Conservation (phyloP, 1,140 invertebrate genomes). For the Zaprionus ghesquierei region DNA sequence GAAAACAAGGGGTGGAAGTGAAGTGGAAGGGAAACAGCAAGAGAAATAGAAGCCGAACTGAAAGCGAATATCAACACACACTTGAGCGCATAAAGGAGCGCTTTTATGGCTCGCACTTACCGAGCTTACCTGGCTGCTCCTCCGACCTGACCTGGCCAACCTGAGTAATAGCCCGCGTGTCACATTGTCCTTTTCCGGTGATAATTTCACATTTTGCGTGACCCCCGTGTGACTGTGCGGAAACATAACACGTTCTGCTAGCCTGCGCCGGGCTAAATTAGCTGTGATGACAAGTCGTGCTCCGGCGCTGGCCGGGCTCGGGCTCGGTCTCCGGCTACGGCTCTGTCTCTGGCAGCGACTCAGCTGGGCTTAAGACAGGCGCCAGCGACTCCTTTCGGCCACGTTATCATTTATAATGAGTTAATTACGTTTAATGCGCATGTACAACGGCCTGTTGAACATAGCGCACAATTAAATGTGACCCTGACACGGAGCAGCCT, state of each 20-base stretch:
- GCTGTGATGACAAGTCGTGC: slow-evolving; percentile 58
- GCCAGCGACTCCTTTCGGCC: slow-evolving; percentile 48
- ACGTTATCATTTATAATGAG: slow-evolving; percentile 80
- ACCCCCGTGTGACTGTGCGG: slow-evolving; percentile 44
- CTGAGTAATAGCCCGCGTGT: slow-evolving; percentile 66
- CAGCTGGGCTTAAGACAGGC: slow-evolving; percentile 44
- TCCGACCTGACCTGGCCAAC: not conserved
- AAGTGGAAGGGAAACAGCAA: not conserved
- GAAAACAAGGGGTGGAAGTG: no score
- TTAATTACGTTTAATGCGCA: slow-evolving; percentile 81
- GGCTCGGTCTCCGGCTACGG: not conserved
- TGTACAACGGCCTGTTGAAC: slow-evolving; percentile 78
- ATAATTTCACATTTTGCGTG: slow-evolving; percentile 71
- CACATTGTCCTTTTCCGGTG: slow-evolving; percentile 72
- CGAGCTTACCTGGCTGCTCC: slow-evolving; percentile 12
- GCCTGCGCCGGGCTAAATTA: slow-evolving; percentile 57
- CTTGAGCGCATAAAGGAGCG: slow-evolving; percentile 70
- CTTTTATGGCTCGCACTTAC: slow-evolving; percentile 54
- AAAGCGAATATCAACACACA: slow-evolving; percentile 57
- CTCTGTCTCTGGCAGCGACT: not conserved
- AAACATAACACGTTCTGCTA: slow-evolving; percentile 64
- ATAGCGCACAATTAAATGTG: slow-evolving; percentile 74
- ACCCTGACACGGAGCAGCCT: slow-evolving; percentile 51
- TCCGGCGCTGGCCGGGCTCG: slow-evolving; percentile 8
- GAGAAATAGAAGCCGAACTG: not conserved